These are phyloP conservation scores for Scytalopus superciliaris DNA, from an alignment of 2,113 vertebrate species.

Conservation along the genomic window DNA sequence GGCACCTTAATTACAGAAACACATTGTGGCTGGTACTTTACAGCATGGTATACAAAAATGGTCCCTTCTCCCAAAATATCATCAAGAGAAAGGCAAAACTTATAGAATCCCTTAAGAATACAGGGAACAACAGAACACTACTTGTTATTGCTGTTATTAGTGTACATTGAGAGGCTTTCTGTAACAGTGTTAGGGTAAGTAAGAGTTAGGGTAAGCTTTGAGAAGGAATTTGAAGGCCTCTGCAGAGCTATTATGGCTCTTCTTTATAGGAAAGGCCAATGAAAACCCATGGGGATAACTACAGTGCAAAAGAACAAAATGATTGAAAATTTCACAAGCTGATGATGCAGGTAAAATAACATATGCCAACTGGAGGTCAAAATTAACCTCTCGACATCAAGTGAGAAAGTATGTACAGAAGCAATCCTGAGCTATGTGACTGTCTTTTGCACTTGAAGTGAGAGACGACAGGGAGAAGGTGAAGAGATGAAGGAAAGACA, in stretches of 20 bases:
- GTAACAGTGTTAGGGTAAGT: neutral
- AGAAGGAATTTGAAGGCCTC: neutral
- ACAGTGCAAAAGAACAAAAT: neutral
- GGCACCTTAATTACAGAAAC: neutral
- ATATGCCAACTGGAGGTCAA: neutral
- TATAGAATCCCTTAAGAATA: neutral
- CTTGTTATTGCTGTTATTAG: neutral
- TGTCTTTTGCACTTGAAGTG: neutral
- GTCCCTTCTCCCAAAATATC: accelerated
- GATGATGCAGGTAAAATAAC: neutral
- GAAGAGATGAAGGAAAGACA: neutral
- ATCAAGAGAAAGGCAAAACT: neutral
- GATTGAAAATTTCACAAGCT: neutral
- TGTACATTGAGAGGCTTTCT: neutral
- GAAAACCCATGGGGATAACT: neutral
- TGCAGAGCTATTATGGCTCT: neutral
- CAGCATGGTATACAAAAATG: neutral
- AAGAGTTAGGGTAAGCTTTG: too few relatives aligned
- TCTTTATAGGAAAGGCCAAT: neutral
- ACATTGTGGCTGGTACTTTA: neutral
- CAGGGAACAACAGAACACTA: neutral
- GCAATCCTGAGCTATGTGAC: neutral
- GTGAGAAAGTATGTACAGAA: neutral
- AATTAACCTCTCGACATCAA: neutral
- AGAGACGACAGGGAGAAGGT: neutral